phyloP scores from a whole-genome alignment of 2,113 vertebrate genomes.

The Odontesthes bonariensis region DNA sequence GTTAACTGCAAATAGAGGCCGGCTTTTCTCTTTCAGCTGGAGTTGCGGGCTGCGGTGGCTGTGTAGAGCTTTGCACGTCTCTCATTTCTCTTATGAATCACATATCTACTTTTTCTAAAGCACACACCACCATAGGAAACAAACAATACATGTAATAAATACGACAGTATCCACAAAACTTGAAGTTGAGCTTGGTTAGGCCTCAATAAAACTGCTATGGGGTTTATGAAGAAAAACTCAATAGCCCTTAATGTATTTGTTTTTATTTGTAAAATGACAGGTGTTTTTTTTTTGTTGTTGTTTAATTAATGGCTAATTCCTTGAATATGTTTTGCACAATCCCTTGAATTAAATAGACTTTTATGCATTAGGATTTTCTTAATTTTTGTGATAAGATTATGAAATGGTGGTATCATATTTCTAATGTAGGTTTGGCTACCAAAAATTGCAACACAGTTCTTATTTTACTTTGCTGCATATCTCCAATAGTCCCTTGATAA shows the following conservation, averaged over 20 bases:
- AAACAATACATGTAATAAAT: constrained; percentile 56
- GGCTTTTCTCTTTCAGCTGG: constrained; percentile 78
- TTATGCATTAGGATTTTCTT: too few relatives aligned
- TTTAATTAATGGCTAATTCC: not conserved
- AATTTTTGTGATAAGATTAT: too few relatives aligned
- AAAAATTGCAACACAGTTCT: not conserved
- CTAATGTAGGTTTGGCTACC: not conserved
- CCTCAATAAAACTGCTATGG: constrained; percentile 38
- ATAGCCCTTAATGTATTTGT: not conserved
- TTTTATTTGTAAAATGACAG: not conserved
- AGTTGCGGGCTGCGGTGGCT: constrained; percentile 73
- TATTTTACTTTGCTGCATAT: constrained; percentile 8
- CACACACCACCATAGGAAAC: constrained; percentile 52
- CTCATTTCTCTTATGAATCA: constrained; percentile 56
- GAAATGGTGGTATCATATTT: not conserved
- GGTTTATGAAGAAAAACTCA: constrained; percentile 38
- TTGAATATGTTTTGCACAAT: too few relatives aligned
- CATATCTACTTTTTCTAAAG: constrained; percentile 51
- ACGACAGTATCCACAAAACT: constrained; percentile 48
- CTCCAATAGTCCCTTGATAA: not conserved
- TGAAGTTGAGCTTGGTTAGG: constrained; percentile 25
- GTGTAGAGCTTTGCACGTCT: constrained; percentile 73
- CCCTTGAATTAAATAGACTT: too few relatives aligned
- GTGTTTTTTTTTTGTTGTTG: not conserved
- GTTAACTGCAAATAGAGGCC: constrained; percentile 62